phyloP scores from a whole-genome alignment of 2,797 vertebrate species.

The Leptatherina wallacei region DNA sequence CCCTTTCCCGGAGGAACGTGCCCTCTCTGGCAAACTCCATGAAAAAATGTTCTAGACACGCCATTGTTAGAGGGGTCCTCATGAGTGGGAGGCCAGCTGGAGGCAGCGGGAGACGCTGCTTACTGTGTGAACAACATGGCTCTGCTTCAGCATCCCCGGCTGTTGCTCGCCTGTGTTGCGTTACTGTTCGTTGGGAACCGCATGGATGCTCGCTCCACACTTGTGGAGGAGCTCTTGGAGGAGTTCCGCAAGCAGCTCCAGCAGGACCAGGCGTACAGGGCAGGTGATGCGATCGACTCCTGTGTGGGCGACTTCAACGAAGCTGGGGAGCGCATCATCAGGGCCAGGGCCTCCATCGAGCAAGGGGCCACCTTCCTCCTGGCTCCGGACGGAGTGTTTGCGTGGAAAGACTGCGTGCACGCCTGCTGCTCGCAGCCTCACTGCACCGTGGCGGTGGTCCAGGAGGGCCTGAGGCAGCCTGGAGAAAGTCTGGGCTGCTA shows the following conservation, averaged over 20 bases:
- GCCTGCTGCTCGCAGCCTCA: constrained; percentile 90
- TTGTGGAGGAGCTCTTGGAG: constrained; percentile 91
- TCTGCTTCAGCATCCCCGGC: constrained; percentile 65
- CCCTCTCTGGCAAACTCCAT: no score
- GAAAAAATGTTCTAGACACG: no score
- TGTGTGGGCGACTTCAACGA: constrained; percentile 82
- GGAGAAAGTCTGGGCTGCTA: constrained; percentile 85
- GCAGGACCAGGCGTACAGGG: constrained; percentile 82
- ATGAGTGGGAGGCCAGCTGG: constrained; percentile 34
- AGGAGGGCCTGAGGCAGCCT: constrained; percentile 76
- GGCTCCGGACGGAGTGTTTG: constrained; percentile 82
- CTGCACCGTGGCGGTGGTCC: constrained; percentile 91
- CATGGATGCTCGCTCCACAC: constrained; percentile 48
- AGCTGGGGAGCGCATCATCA: constrained; percentile 90
- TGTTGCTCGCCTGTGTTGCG: constrained; percentile 26
- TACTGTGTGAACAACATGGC: constrained; percentile 70
- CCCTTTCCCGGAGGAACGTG: no score
- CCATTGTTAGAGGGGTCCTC: neutral
- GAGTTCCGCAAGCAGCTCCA: constrained; percentile 92
- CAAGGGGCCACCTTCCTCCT: constrained; percentile 91
- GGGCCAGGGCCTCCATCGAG: constrained; percentile 90
- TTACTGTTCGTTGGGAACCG: constrained; percentile 6
- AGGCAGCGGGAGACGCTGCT: constrained; percentile 47
- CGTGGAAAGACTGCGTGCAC: constrained; percentile 89
- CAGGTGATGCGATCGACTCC: constrained; percentile 58